Percentiles rank a stretch among this genome's conserved stretches.
Evolutionary conservation across 1,140 invertebrate species (phyloP).

Genomic region (Apocrypta bakeri): DNA sequence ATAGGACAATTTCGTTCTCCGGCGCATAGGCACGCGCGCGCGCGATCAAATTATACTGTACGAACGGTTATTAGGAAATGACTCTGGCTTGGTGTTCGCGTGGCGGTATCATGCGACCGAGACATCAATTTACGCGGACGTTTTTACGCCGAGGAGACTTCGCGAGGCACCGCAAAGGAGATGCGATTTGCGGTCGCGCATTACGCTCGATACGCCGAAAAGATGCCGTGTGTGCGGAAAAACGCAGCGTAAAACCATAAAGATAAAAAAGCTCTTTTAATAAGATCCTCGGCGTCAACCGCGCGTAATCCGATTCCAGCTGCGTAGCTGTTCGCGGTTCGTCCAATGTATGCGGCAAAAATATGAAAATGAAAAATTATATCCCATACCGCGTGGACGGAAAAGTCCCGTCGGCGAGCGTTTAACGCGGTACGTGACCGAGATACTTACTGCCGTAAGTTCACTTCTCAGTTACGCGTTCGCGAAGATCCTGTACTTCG

Average conservation of each 20-base stretch:
- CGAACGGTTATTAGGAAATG: constrained; percentile 12
- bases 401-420: not conserved
- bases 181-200: constrained; percentile 20
- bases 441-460: not conserved
- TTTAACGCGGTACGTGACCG: not conserved
- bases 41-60: not conserved
- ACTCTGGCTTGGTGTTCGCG: not conserved
- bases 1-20: not conserved
- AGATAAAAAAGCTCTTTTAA: not conserved
- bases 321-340: not conserved
- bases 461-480: not conserved
- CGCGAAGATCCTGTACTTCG: too few relatives aligned
- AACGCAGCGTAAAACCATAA: not conserved
- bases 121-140: not conserved
- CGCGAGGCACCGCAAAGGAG: constrained; percentile 8
- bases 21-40: too few relatives aligned
- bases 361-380: not conserved
- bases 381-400: not conserved
- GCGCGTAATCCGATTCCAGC: not conserved
- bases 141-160: not conserved
- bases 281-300: constrained; percentile 20
- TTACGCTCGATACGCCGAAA: not conserved
- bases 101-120: not conserved
- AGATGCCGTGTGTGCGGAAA: not conserved
- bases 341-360: too few relatives aligned